Evolutionary conservation across 2,888 invertebrate genomes (phyloP), one percentile per base, ranked within the genome.

Genomic region (Brenthis ino): DNA sequence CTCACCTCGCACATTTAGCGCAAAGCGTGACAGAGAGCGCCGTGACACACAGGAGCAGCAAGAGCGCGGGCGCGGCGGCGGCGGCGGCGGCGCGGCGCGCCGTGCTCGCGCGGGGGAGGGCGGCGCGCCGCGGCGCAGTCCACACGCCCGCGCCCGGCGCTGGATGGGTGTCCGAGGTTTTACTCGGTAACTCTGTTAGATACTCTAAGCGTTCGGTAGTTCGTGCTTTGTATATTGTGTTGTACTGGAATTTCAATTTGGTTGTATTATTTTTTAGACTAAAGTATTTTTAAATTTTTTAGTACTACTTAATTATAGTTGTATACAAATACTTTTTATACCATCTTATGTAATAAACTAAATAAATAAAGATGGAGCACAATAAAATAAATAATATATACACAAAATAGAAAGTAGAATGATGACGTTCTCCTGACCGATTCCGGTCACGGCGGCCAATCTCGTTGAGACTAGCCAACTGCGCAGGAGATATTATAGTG

Each of bases 21-120:
- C 97, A 97, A 13, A 97, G 89, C 0, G 96, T 94, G 2, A 95
- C 94, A 0, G 96, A 96, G 2, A 97, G 83, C 8, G 96, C 91
- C 3, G 95, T 93, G 1, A 95, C 93, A 1, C 96, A 86, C 20
- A 96, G 81, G 57, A 96, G 85, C 80, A 97, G 91, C 57, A 97
- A 88, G 66, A 95, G 83, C 73, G 95, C 90, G 0, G 97, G 97
- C 14, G 96, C 93, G 13, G 96, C 94, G 96, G 94, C 0, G 96
- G 95, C 3, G 95, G 94, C 0, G 95, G 93, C 74, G 96, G 90
- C 80, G 50, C 96, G 96, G 69, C 94, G 93, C 12, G 94, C 93
- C 77, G 96, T 96, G 77, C 95, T 95, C 57, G 97, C 91, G 47
- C 92, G 85, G 0, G 97, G 97, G 20, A 96, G 87, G 60, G 94